A percentile compares a stretch with the other conserved stretches of the same genome.
Evolutionary conservation across 2,113 vertebrate species (phyloP).

Genomic region (Chloropsis hardwickii): DNA sequence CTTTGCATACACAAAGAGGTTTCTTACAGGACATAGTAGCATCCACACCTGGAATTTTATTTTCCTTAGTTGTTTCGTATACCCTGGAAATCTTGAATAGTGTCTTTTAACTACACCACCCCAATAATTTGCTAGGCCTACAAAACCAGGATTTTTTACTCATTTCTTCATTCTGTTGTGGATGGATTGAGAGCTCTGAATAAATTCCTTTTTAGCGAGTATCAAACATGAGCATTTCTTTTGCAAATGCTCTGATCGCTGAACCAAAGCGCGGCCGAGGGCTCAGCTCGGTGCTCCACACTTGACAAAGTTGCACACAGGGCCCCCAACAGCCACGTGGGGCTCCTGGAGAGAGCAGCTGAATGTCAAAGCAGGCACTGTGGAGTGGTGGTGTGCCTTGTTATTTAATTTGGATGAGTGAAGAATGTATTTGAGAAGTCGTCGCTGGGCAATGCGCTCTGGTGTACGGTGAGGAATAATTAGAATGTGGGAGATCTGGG

Average conservation of each 20-base stretch:
- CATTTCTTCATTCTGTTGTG: background rate
- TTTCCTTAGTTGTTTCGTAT: fast-evolving
- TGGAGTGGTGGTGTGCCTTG: background rate
- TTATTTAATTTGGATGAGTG: constrained; percentile 6
- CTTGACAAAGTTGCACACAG: background rate
- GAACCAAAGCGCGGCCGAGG: background rate
- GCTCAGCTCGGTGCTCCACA: background rate
- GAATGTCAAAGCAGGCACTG: background rate
- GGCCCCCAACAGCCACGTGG: background rate
- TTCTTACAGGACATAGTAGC: background rate
- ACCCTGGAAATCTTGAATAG: background rate
- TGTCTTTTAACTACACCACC: background rate
- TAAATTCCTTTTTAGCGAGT: background rate
- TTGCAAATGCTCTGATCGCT: background rate
- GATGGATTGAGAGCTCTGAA: background rate
- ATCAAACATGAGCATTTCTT: background rate
- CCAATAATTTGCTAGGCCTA: background rate
- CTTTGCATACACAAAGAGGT: background rate
- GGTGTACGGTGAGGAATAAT: constrained; percentile 12
- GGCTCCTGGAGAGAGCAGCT: background rate
- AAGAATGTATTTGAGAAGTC: background rate
- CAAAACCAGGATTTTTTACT: background rate
- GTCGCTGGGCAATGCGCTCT: background rate
- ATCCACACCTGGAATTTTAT: background rate
- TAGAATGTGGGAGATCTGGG: background rate